Evolutionary conservation across 2,888 invertebrate genomes (phyloP).

Genomic region (Pterostichus niger): DNA sequence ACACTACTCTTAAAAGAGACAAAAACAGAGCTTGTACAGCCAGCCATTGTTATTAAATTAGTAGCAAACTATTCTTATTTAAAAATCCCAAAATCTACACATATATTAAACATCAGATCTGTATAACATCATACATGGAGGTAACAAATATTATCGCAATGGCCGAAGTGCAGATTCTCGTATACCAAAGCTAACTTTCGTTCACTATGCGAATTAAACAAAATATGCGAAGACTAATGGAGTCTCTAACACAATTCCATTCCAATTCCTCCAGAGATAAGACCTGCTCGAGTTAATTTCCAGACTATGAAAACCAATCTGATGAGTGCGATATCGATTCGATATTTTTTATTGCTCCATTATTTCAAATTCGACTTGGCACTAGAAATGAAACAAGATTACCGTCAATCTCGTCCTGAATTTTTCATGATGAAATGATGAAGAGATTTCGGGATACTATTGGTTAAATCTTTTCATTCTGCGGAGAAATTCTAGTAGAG

Average conservation of each 20-base stretch:
- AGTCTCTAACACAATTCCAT: constrained; percentile 34
- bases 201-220: not conserved
- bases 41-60: no score
- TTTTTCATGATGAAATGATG: constrained; percentile 43
- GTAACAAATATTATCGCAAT: no score
- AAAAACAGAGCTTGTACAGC: no score
- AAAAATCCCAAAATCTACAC: no score
- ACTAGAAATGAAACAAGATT: constrained; percentile 41
- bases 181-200: no score
- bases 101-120: no score
- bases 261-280: constrained; percentile 35
- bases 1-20: no score
- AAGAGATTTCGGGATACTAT: constrained; percentile 32
- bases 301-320: constrained; percentile 40
- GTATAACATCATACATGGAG: no score
- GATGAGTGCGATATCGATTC: constrained; percentile 45
- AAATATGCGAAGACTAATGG: constrained; percentile 29
- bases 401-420: constrained; percentile 38
- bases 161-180: no score
- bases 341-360: constrained; percentile 46
- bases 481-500: not conserved
- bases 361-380: constrained; percentile 45
- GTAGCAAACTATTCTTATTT: no score
- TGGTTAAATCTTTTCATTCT: constrained; percentile 33
- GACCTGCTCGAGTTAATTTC: constrained; percentile 14